Evolutionary conservation across 2,797 vertebrate genomes (phyloP).

Genomic region (Coranthus polyacanthus): DNA sequence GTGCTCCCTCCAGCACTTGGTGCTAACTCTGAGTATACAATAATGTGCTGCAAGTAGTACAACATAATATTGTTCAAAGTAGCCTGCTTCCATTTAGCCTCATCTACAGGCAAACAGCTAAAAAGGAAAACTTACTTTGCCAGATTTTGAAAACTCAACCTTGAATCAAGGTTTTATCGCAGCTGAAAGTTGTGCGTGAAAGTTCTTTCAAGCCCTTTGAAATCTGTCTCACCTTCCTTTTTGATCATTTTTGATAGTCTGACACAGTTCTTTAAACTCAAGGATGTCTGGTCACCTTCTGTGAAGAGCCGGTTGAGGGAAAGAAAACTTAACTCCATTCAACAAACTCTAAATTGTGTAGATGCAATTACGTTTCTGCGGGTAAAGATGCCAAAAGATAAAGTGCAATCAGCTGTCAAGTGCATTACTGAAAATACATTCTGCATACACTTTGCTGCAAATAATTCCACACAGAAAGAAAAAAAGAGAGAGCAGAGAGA

Average conservation of each 20-base stretch:
- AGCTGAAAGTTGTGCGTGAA: background rate
- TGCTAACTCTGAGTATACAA: no score
- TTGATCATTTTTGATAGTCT: slow-evolving; percentile 3
- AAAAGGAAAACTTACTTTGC: background rate
- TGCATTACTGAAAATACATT: background rate
- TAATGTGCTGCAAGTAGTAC: no score
- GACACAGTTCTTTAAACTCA: background rate
- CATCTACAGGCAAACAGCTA: background rate
- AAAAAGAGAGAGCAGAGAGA: background rate
- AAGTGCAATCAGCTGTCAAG: background rate
- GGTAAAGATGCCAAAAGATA: background rate
- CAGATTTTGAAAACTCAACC: background rate
- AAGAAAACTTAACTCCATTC: no score
- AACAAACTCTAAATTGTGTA: background rate
- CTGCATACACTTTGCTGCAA: background rate
- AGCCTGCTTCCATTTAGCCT: no score
- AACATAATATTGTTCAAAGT: no score
- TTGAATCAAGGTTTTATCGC: background rate
- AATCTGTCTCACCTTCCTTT: background rate
- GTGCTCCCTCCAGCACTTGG: no score
- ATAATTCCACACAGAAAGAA: background rate
- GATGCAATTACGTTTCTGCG: background rate
- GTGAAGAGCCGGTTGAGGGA: no score
- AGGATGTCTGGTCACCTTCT: no score
- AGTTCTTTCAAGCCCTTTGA: background rate